Conservation (phyloP, 1,140 invertebrate genomes). For the Eubasilissa regina region DNA sequence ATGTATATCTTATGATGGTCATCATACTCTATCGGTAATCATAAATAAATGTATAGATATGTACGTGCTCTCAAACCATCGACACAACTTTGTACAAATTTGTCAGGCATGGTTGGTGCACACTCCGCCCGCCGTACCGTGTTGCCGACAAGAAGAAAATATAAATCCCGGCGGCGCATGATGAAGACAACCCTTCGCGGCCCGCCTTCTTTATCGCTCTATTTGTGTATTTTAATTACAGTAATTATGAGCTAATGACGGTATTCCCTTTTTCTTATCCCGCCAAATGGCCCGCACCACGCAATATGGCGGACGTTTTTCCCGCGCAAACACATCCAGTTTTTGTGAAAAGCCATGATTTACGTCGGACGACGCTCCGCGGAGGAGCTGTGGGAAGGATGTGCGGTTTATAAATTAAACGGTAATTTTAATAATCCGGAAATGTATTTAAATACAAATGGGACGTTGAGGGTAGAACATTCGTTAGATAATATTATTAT, state of each 20-base stretch:
- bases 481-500: neutral
- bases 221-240: slow-evolving; percentile 76
- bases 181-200: slow-evolving; percentile 72
- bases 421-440: slow-evolving; percentile 50
- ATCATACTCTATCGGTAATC: too few species aligned
- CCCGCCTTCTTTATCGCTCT: slow-evolving; percentile 72
- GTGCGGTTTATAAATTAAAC: slow-evolving; percentile 51
- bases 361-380: slow-evolving; percentile 29
- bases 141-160: slow-evolving; percentile 42
- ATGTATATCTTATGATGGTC: too few species aligned
- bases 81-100: too few species aligned
- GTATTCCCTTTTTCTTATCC: slow-evolving; percentile 74
- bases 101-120: neutral
- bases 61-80: too few species aligned
- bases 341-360: slow-evolving; percentile 44
- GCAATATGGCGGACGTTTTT: slow-evolving; percentile 35
- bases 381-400: slow-evolving; percentile 21
- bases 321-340: slow-evolving; percentile 28
- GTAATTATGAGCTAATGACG: slow-evolving; percentile 75
- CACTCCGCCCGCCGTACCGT: neutral
- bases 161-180: slow-evolving; percentile 58
- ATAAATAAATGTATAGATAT: too few species aligned
- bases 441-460: slow-evolving; percentile 47
- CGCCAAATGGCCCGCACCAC: slow-evolving; percentile 53
- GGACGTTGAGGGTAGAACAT: slow-evolving; percentile 21